Evolutionary conservation across 2,888 invertebrate species (phyloP).

Genomic region (Epistrophe grossulariae): DNA sequence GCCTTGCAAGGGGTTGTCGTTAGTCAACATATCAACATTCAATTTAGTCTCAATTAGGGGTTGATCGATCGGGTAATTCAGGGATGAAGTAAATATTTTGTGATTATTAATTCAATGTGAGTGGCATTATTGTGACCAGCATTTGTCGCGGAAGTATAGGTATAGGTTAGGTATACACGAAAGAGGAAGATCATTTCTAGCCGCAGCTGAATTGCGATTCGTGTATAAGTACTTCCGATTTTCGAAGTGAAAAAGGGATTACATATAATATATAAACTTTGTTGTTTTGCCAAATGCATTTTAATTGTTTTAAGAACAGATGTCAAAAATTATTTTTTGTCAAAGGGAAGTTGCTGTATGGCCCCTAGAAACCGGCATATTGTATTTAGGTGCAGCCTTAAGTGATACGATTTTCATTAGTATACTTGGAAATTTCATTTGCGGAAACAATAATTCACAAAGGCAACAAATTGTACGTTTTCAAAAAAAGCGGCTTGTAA

Average conservation of each 20-base stretch:
- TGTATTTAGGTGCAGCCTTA: neutral
- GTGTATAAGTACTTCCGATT: conserved; percentile 51
- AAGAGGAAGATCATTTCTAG: conserved; percentile 41
- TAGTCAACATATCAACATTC: conserved; percentile 36
- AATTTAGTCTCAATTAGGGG: conserved; percentile 71
- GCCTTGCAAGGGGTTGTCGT: conserved; percentile 19
- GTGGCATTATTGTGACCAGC: conserved; percentile 64
- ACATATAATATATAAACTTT: neutral
- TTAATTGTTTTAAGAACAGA: conserved; percentile 72
- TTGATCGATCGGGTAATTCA: conserved; percentile 72
- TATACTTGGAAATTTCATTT: neutral
- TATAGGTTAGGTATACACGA: neutral
- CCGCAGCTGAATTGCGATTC: conserved; percentile 67
- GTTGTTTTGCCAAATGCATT: conserved; percentile 44
- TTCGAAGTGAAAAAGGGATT: neutral
- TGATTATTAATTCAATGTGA: conserved; percentile 64
- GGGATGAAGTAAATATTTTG: conserved; percentile 71
- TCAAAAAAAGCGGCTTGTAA: neutral
- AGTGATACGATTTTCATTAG: neutral
- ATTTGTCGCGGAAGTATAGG: conserved; percentile 52
- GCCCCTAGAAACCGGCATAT: neutral
- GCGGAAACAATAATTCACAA: neutral
- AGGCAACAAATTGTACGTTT: neutral
- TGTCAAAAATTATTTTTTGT: conserved; percentile 35
- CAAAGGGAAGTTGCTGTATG: neutral